Percentiles rank a stretch among this genome's conserved stretches.
These are phyloP conservation scores for Ctenosaura bakeri DNA, from an alignment of 2,797 vertebrate species.

Conservation along the genomic window DNA sequence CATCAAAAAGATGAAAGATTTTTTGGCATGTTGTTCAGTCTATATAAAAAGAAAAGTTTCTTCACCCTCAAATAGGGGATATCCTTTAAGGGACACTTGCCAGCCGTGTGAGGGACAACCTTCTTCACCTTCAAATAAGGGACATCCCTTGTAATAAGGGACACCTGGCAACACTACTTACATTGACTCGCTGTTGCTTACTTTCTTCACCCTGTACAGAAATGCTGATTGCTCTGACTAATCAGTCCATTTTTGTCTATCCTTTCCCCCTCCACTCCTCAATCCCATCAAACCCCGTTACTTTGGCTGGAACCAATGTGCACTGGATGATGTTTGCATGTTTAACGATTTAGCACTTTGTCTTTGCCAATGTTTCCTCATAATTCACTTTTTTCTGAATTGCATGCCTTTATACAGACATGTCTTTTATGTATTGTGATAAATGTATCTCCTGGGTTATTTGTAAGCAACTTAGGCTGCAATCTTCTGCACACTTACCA, in stretches of 20 bases:
- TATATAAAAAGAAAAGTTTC: too few relatives aligned
- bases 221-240: conserved; percentile 75
- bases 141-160: too few relatives aligned
- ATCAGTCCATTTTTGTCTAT: conserved; percentile 83
- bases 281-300: conserved; percentile 76
- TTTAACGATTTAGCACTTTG: conserved; percentile 77
- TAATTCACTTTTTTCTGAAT: conserved; percentile 79
- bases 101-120: too few relatives aligned
- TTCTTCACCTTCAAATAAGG: too few relatives aligned
- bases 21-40: too few relatives aligned
- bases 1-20: too few relatives aligned
- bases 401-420: conserved; percentile 80
- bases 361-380: conserved; percentile 81
- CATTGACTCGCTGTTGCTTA: conserved; percentile 72
- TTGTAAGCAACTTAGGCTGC: conserved; percentile 24
- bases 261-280: conserved; percentile 68
- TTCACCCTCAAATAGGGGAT: too few relatives aligned
- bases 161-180: too few relatives aligned
- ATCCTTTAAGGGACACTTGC: too few relatives aligned
- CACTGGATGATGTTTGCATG: conserved; percentile 85
- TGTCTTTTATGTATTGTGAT: conserved; percentile 61
- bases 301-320: conserved; percentile 83
- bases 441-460: conserved; percentile 66
- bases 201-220: conserved; percentile 73
- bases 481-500: background rate